A percentile compares a stretch with the other conserved stretches of the same genome.
phyloP scores from a whole-genome alignment of 1,140 invertebrate genomes.

The Helicoverpa armigera region DNA sequence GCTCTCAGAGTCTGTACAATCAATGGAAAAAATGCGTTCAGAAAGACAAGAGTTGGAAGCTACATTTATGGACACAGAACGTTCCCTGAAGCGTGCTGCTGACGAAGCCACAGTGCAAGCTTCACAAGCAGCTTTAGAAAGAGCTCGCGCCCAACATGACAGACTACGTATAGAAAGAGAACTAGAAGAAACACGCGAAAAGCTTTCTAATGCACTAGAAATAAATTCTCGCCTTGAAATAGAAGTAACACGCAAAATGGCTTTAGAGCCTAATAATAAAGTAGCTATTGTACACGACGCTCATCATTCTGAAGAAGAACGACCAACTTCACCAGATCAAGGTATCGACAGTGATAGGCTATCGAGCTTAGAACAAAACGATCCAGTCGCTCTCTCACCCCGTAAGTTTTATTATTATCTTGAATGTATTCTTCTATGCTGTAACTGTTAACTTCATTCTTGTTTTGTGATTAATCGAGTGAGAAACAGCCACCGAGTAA shows the following conservation, averaged over 20 bases:
- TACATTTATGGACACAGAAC: slow-evolving; percentile 77
- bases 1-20: slow-evolving; percentile 61
- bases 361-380: slow-evolving; percentile 86
- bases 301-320: slow-evolving; percentile 73
- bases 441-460: too few relatives aligned
- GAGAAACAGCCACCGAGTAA: too few relatives aligned
- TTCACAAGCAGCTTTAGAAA: slow-evolving; percentile 83
- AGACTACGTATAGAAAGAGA: slow-evolving; percentile 79
- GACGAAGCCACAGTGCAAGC: slow-evolving; percentile 84
- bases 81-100: slow-evolving; percentile 75
- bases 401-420: slow-evolving; percentile 65
- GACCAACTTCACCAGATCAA: slow-evolving; percentile 86
- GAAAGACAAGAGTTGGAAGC: slow-evolving; percentile 77
- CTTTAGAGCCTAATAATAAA: slow-evolving; percentile 69
- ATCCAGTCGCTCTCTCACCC: slow-evolving; percentile 76
- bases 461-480: too few relatives aligned
- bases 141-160: slow-evolving; percentile 81
- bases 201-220: slow-evolving; percentile 69
- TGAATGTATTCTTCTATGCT: neutral
- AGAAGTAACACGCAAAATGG: slow-evolving; percentile 72
- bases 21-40: slow-evolving; percentile 67
- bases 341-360: slow-evolving; percentile 88
- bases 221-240: slow-evolving; percentile 74
- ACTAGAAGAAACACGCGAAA: slow-evolving; percentile 78
- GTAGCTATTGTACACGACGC: slow-evolving; percentile 65